Percentiles rank a stretch among this genome's conserved stretches.
Evolutionary conservation across 2,797 vertebrate genomes (phyloP).

Genomic region (Petrocephalus sullivani): DNA sequence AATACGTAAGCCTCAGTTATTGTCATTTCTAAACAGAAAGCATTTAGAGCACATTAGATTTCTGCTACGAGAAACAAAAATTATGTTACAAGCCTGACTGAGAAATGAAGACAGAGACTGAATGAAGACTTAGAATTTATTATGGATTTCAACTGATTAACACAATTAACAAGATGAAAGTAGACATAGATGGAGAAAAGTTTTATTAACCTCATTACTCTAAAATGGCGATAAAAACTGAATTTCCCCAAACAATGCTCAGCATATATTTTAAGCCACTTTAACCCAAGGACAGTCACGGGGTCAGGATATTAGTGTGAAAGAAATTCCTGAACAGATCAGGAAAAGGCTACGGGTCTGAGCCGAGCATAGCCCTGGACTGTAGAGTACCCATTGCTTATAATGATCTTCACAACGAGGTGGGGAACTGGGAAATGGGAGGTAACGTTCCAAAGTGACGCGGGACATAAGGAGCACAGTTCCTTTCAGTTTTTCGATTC

Average conservation of each 20-base stretch:
- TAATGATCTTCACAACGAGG: neutral
- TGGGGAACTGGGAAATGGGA: neutral
- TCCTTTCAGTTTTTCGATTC: conserved; percentile 61
- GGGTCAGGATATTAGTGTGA: neutral
- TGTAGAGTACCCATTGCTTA: neutral
- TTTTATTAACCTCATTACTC: neutral
- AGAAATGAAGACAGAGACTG: neutral
- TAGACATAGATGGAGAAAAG: neutral
- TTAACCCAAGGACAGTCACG: neutral
- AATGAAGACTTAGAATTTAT: neutral
- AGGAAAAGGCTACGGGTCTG: neutral
- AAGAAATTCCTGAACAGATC: neutral
- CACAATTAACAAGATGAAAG: neutral
- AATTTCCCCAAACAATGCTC: neutral
- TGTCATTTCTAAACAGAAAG: neutral
- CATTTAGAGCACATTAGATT: neutral
- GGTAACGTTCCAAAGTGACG: neutral
- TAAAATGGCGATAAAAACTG: neutral
- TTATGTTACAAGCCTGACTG: neutral
- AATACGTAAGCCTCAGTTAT: neutral
- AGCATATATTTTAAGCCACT: neutral
- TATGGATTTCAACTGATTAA: neutral
- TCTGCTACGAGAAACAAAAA: neutral
- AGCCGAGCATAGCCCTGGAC: neutral
- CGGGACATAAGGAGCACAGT: neutral